Conservation (phyloP, 2,888 invertebrate species). For the Perizoma affinitatum region DNA sequence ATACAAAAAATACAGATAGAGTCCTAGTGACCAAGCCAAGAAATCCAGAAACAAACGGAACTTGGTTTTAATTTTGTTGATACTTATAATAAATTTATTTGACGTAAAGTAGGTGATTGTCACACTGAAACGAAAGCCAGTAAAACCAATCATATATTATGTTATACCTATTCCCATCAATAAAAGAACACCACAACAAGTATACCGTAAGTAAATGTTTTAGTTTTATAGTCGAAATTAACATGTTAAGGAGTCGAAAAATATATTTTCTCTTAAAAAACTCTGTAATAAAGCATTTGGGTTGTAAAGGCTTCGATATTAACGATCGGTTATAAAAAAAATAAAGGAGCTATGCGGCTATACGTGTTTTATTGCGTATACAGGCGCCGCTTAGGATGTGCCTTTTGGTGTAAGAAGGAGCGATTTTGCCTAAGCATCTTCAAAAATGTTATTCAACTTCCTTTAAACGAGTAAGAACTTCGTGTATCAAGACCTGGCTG, state of each 20-base stretch:
- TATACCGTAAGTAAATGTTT: constrained; percentile 48
- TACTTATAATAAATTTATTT: neutral
- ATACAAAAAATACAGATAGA: too few species aligned
- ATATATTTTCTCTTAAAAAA: constrained; percentile 57
- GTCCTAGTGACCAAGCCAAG: too few species aligned
- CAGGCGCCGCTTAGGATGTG: constrained; percentile 64
- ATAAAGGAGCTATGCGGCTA: constrained; percentile 68
- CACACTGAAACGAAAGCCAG: constrained; percentile 20
- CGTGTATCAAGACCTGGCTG: too few species aligned
- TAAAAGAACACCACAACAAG: constrained; percentile 34
- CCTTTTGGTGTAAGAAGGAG: constrained; percentile 23
- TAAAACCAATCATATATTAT: constrained; percentile 20
- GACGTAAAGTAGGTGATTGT: neutral
- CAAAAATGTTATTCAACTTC: too few species aligned
- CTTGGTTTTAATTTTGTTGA: too few species aligned
- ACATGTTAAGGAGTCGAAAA: constrained; percentile 72
- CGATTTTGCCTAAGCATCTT: constrained; percentile 1
- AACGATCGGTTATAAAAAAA: constrained; percentile 77
- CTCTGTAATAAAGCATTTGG: constrained; percentile 70
- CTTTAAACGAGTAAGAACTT: too few species aligned
- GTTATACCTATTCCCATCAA: constrained; percentile 14
- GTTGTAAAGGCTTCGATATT: constrained; percentile 77
- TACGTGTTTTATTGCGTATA: constrained; percentile 69
- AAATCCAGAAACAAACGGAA: too few species aligned
- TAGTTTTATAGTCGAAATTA: constrained; percentile 75